Evolutionary conservation across 1,140 invertebrate species (phyloP), one percentile per base, ranked within the genome.

Genomic region (Homarus americanus): DNA sequence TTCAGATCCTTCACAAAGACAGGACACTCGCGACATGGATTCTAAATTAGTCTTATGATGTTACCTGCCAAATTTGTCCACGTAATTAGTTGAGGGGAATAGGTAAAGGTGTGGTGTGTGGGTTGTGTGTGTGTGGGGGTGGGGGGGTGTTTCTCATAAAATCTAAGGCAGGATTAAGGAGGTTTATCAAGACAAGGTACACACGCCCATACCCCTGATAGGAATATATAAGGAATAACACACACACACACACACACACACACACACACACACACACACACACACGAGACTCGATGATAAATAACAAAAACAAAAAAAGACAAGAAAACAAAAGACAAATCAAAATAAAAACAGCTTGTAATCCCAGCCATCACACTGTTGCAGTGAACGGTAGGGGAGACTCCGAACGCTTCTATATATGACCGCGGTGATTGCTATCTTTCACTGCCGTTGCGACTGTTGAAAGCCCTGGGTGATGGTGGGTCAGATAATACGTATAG

Each of bases 361-460:
- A 49, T 49, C 44, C 9, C 9, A 49, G 44, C 9, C 72, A 53
- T 87, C 75, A 87, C 44, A 78, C 34, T 76, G 41, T 79, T 79
- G 85, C 75, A 79, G 20, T 72, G 85, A 36, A 53, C 49, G 53
- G 44, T 63, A 58, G 53, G 84, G 49, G 73, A 28, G 28, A 12
- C 73, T 7, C 32, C 7, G 41, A 17, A 34, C 1, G 32, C 53
- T 17, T 17, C n/a, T 12, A 28, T n/a, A 24, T 2, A 28, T n/a
- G 66, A 24, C 49, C 44, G n/a, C 5, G 3, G 40, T 15, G 87
- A 90, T 90, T 40, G 79, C 72, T 76, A 90, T 90, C 87, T 76
- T 76, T 41, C 80, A 76, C 41, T 90, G 87, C 80, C 32, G 79
- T 83, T 90, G 80, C 87, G 87, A 90, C 87, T 90, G 87, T 82